Evolutionary conservation across 2,113 vertebrate species (phyloP).

Genomic region (Callorhinus ursinus): DNA sequence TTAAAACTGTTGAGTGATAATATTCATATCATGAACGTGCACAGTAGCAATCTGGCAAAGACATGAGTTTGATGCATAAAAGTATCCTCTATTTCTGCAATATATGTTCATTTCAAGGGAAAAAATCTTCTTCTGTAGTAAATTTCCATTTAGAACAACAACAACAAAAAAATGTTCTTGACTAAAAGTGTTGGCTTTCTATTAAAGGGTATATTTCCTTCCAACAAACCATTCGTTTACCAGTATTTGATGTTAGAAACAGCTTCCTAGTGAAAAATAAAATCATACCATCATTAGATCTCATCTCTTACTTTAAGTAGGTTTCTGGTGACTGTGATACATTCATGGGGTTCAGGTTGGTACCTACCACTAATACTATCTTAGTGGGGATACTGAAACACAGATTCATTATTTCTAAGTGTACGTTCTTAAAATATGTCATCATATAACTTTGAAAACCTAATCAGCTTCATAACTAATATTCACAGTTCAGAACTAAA

Average conservation of each 20-base stretch:
- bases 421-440: background rate
- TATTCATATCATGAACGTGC: background rate
- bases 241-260: background rate
- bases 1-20: background rate
- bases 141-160: conserved; percentile 53
- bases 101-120: background rate
- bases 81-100: conserved; percentile 56
- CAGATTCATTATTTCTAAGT: background rate
- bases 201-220: background rate
- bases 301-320: conserved; percentile 19
- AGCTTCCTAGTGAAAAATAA: conserved; percentile 35
- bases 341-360: background rate
- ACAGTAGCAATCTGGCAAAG: background rate
- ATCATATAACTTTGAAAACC: background rate
- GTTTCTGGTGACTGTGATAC: background rate
- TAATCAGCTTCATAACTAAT: background rate
- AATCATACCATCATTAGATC: background rate
- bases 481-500: background rate
- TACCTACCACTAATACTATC: background rate
- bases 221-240: background rate
- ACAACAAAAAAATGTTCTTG: conserved; percentile 18
- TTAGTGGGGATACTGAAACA: background rate
- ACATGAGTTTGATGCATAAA: conserved; percentile 45
- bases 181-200: background rate
- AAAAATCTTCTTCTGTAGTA: background rate